A percentile compares a stretch with the other conserved stretches of the same genome.
Conservation (phyloP, 2,888 invertebrate species). For the Heliconius cydno region DNA sequence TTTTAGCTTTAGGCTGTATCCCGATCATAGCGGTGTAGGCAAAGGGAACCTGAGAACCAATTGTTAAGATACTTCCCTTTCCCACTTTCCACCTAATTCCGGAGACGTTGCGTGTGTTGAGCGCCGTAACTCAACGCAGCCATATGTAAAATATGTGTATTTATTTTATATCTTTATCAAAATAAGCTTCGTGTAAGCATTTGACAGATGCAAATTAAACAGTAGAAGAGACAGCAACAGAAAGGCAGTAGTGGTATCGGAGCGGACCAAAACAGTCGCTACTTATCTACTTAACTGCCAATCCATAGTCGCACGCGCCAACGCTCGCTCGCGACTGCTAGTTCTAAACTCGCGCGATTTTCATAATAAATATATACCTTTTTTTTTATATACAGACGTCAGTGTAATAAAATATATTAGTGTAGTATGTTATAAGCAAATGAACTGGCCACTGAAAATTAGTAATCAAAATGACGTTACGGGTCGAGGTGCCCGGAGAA, state of each 20-base stretch:
- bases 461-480: slow-evolving; percentile 75
- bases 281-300: slow-evolving; percentile 51
- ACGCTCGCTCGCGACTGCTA: slow-evolving; percentile 50
- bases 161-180: slow-evolving; percentile 53
- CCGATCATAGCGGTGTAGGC: too few species aligned
- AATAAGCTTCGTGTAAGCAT: slow-evolving; percentile 67
- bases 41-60: too few species aligned
- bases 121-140: too few species aligned
- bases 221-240: slow-evolving; percentile 67
- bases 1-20: too few species aligned
- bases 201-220: slow-evolving; percentile 79
- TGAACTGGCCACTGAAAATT: slow-evolving; percentile 49
- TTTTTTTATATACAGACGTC: slow-evolving; percentile 38
- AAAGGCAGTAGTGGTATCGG: slow-evolving; percentile 70
- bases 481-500: slow-evolving; percentile 78
- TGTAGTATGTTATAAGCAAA: slow-evolving; percentile 47
- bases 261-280: slow-evolving; percentile 65
- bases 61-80: too few species aligned
- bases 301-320: slow-evolving; percentile 64
- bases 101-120: too few species aligned
- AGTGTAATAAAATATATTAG: slow-evolving; percentile 39
- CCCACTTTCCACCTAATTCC: too few species aligned
- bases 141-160: slow-evolving; percentile 49
- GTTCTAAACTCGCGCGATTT: slow-evolving; percentile 18
- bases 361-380: slow-evolving; percentile 26